Percentiles rank a stretch among this genome's conserved stretches.
Conservation (phyloP, 1,140 invertebrate genomes). For the Nephila pilipes region DNA sequence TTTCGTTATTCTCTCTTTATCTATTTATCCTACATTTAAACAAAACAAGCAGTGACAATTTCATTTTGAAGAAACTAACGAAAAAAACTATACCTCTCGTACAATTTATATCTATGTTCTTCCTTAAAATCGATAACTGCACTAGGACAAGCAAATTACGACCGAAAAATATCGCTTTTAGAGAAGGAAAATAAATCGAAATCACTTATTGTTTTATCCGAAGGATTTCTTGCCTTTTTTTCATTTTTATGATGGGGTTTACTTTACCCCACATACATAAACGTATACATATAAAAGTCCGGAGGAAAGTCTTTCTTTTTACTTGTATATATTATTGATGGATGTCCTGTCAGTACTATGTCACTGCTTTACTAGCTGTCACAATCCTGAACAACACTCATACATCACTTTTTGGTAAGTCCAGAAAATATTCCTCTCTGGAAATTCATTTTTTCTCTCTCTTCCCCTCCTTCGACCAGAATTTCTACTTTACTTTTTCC, state of each 20-base stretch:
- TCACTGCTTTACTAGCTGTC: conserved; percentile 70
- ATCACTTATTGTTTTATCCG: conserved; percentile 56
- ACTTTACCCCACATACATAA: conserved; percentile 3
- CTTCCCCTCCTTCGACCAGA: conserved; percentile 9
- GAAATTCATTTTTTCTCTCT: conserved; percentile 34
- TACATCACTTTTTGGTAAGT: conserved; percentile 72
- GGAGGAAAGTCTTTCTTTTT: conserved; percentile 38
- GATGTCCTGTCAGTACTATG: conserved; percentile 62
- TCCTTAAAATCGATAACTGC: not conserved
- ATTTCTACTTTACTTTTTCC: not conserved
- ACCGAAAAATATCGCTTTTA: not conserved
- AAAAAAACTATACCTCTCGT: not conserved
- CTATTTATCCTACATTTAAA: no score
- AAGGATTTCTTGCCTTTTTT: not conserved
- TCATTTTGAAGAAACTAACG: not conserved
- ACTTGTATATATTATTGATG: conserved; percentile 47
- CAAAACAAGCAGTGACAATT: no score
- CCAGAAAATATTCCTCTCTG: conserved; percentile 56
- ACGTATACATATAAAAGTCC: conserved; percentile 30
- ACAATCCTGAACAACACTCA: conserved; percentile 67
- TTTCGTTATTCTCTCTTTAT: no score
- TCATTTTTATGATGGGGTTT: not conserved
- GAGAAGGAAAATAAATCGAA: conserved; percentile 15
- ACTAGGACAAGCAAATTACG: not conserved
- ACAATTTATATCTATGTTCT: not conserved